Evolutionary conservation across 2,888 invertebrate genomes (phyloP), one percentile per base, ranked within the genome.

Genomic region (Punctoribates punctum): DNA sequence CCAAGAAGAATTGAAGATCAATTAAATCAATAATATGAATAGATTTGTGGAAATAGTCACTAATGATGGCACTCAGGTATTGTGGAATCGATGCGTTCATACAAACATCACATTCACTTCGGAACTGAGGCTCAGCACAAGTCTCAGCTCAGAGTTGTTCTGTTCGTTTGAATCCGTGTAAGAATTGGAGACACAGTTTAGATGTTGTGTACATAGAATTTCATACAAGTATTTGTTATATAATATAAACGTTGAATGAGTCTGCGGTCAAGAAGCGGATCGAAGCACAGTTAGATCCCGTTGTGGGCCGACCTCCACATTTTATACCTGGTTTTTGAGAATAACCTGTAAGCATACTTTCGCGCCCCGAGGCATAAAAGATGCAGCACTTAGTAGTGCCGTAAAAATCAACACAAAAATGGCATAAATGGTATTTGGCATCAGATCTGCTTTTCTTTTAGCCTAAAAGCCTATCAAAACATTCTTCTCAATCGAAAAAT

Each of bases 331-430:
- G 42, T 70, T 70, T n/a, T 42, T 15, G 46, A 20, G 38, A 17
- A 70, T 70, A 70, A 70, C 70, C 70, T 70, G 70, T 42, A 70
- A 17, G 70, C 38, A 70, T 62, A 70, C 70, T 70, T 70, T 70
- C 70, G 70, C 70, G 20, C 42, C 70, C 70, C 34, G 34, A 70
- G 70, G 70, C 42, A 38, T n/a, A 3, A 70, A 23, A 70, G 70
- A 70, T 70, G 70, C 42, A 70, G 70, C 38, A 23, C 70, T 42
- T 60, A 65, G 70, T 70, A 70, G 70, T 70, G 70, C 70, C 70
- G 38, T 42, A 20, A 65, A 42, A 70, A 70, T 70, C 70, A 70
- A 70, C 70, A 42, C 42, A 70, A 70, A 70, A 20, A 38, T 70
- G 70, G 70, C 70, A 70, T 70, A 62, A 62, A 62, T 62, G 62